A percentile compares a stretch with the other conserved stretches of the same genome.
phyloP scores from a whole-genome alignment of 2,797 vertebrate genomes.

The Anas acuta region DNA sequence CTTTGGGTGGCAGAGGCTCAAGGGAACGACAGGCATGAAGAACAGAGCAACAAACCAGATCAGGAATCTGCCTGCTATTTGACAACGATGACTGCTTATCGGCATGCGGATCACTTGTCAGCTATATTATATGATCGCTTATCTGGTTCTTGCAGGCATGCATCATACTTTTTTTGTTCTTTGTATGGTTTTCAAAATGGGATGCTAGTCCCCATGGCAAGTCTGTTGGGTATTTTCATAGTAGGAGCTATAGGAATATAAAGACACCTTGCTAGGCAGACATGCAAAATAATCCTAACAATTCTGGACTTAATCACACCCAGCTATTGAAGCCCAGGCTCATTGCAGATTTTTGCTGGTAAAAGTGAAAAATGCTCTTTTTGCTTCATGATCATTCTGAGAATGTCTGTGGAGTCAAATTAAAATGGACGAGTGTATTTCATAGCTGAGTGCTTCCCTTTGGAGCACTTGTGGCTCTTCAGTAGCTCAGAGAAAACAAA shows the following conservation, averaged over 20 bases:
- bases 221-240: background rate
- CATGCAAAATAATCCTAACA: background rate
- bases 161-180: background rate
- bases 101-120: slow-evolving; percentile 21
- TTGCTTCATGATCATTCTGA: background rate
- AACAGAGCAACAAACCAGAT: background rate
- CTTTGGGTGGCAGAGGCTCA: slow-evolving; percentile 12
- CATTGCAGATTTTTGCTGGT: background rate
- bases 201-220: background rate
- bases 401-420: background rate
- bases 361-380: background rate
- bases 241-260: background rate
- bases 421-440: background rate
- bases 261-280: background rate
- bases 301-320: background rate
- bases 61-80: background rate
- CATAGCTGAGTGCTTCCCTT: background rate
- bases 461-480: background rate
- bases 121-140: background rate
- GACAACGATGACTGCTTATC: background rate
- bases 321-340: background rate
- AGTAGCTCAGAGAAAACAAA: background rate
- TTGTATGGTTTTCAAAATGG: background rate
- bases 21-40: slow-evolving; percentile 29
- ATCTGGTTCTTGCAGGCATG: background rate